Percentiles rank a stretch among this genome's conserved stretches.
Conservation (phyloP, 2,888 invertebrate species). For the Willowsia nigromaculata region DNA sequence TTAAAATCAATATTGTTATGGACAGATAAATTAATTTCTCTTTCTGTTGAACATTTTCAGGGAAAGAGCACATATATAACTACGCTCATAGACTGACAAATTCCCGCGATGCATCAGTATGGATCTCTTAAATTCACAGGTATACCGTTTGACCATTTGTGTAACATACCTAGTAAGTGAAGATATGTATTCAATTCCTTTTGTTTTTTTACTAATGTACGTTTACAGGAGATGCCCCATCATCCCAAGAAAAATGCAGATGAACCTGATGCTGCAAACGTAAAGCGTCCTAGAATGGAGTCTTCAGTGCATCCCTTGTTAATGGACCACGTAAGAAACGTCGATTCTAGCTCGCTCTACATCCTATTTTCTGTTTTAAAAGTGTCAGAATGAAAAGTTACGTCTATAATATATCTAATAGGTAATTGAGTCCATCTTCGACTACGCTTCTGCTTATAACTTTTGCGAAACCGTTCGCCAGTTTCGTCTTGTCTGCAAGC, state of each 20-base stretch:
- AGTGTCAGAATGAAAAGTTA: too few species aligned
- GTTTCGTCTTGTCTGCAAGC: slow-evolving; percentile 55
- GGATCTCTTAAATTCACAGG: slow-evolving; percentile 10
- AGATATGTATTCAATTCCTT: too few species aligned
- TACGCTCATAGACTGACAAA: neutral
- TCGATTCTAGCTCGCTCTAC: neutral
- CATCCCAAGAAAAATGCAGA: neutral
- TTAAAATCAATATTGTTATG: neutral
- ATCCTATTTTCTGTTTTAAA: too few species aligned
- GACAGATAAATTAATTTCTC: neutral
- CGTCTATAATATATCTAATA: neutral
- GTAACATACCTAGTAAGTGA: neutral
- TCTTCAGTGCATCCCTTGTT: slow-evolving; percentile 43
- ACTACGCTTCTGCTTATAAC: neutral
- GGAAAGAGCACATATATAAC: neutral
- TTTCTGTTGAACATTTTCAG: neutral
- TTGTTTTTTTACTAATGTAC: neutral
- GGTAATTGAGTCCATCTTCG: slow-evolving; percentile 55
- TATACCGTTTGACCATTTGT: too few species aligned
- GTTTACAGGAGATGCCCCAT: neutral
- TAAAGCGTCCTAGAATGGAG: slow-evolving; percentile 37
- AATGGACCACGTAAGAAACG: slow-evolving; percentile 52
- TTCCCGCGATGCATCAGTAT: neutral
- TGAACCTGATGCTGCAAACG: neutral
- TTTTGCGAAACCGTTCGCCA: slow-evolving; percentile 29